Conservation (phyloP, 1,140 invertebrate genomes). For the Ceratosolen solmsi region DNA sequence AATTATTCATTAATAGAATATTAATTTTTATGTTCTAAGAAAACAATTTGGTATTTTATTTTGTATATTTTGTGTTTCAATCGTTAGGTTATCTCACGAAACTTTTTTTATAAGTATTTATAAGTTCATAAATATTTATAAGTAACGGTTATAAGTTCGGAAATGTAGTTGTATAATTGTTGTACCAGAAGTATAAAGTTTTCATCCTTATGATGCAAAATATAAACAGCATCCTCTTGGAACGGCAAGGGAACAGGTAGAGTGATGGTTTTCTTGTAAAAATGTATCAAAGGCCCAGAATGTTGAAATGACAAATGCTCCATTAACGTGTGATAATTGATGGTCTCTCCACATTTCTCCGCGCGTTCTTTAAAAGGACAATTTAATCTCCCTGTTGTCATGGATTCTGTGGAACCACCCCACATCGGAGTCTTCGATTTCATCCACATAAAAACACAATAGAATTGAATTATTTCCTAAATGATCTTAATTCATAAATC, state of each 20-base stretch:
- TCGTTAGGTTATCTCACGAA: too few species aligned
- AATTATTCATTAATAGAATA: too few species aligned
- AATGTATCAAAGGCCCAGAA: constrained; percentile 62
- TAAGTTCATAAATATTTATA: too few species aligned
- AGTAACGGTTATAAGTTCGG: too few species aligned
- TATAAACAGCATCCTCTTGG: constrained; percentile 58
- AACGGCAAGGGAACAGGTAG: constrained; percentile 65
- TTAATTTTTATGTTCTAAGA: too few species aligned
- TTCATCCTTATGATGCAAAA: constrained; percentile 62
- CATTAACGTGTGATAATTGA: constrained; percentile 56
- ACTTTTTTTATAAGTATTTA: too few species aligned
- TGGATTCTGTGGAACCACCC: constrained; percentile 67
- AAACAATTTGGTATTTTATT: too few species aligned
- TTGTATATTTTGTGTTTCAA: too few species aligned
- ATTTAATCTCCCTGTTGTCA: constrained; percentile 55
- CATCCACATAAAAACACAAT: not conserved
- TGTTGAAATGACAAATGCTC: constrained; percentile 63
- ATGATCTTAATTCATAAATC: too few species aligned
- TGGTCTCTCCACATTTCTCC: constrained; percentile 59
- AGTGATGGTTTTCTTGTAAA: constrained; percentile 58
- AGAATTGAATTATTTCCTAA: too few species aligned
- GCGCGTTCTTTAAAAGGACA: constrained; percentile 60
- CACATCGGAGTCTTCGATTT: constrained; percentile 58
- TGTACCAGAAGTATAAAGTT: constrained; percentile 68
- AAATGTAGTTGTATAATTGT: too few species aligned